These are phyloP conservation scores for Platichthys flesus DNA, from an alignment of 2,113 vertebrate species.

Conservation along the genomic window DNA sequence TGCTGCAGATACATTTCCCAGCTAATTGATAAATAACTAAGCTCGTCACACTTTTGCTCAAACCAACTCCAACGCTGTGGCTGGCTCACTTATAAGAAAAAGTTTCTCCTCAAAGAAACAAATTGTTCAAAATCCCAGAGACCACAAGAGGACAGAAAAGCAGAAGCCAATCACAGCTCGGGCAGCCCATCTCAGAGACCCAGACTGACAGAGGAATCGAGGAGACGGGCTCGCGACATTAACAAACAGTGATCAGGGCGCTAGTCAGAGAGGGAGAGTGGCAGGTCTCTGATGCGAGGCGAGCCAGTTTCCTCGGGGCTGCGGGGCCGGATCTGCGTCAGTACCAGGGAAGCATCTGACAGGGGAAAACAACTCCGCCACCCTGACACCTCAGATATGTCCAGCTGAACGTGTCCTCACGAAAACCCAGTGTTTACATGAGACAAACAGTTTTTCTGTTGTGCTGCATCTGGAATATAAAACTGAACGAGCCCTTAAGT, in stretches of 20 bases:
- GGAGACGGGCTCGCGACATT: conserved; percentile 53
- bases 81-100: not conserved
- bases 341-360: conserved; percentile 51
- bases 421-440: conserved; percentile 5
- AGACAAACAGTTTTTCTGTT: not conserved
- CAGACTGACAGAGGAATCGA: conserved; percentile 51
- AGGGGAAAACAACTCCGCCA: conserved; percentile 26
- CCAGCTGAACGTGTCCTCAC: conserved; percentile 24
- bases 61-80: not conserved
- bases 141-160: not conserved
- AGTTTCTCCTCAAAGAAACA: conserved; percentile 5
- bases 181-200: conserved; percentile 35
- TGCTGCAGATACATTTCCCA: not conserved
- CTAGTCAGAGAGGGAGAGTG: conserved; percentile 64
- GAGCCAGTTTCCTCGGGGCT: conserved; percentile 68
- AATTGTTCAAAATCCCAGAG: not conserved
- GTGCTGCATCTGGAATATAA: not conserved
- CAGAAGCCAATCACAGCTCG: conserved; percentile 19
- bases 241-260: conserved; percentile 64
- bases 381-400: conserved; percentile 36
- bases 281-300: conserved; percentile 70
- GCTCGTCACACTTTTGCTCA: conserved; percentile 2
- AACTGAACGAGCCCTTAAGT: not conserved
- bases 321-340: conserved; percentile 62
- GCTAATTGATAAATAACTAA: conserved; percentile 10